phyloP scores from a whole-genome alignment of 1,140 invertebrate species.

The Ceratoteleas bidentatus region DNA sequence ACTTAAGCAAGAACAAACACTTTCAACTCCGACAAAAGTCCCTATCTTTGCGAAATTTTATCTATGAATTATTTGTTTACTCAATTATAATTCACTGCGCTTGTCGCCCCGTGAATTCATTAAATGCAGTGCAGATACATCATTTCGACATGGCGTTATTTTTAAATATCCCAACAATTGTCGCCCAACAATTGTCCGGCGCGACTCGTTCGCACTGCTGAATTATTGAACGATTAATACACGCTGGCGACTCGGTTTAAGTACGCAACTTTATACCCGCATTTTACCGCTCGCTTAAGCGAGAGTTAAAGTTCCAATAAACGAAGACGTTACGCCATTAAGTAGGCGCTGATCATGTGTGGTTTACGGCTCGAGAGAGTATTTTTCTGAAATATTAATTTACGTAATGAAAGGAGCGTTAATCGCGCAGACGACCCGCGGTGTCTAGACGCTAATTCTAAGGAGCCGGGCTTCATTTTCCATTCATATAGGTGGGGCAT shows the following conservation, averaged over 20 bases:
- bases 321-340: conserved; percentile 21
- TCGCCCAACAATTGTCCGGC: too few relatives aligned
- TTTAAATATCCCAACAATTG: too few relatives aligned
- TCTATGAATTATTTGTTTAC: conserved; percentile 63
- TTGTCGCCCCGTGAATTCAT: conserved; percentile 29
- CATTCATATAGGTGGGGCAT: conserved; percentile 28
- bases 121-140: too few relatives aligned
- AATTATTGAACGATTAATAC: too few relatives aligned
- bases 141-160: too few relatives aligned
- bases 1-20: conserved; percentile 68
- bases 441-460: conserved; percentile 22
- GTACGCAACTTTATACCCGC: too few relatives aligned
- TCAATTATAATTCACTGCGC: conserved; percentile 39
- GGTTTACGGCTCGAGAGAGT: conserved; percentile 25
- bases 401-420: conserved; percentile 39
- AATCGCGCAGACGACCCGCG: conserved; percentile 12
- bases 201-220: too few relatives aligned
- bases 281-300: too few relatives aligned
- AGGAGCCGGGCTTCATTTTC: conserved; percentile 21
- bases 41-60: conserved; percentile 62
- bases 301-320: too few relatives aligned
- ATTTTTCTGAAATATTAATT: conserved; percentile 44
- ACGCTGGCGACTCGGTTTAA: too few relatives aligned
- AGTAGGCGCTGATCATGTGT: conserved; percentile 22
- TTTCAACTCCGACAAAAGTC: conserved; percentile 65